These are phyloP conservation scores for Oncopodura yosiiana DNA, from an alignment of 1,140 invertebrate species.

Conservation along the genomic window DNA sequence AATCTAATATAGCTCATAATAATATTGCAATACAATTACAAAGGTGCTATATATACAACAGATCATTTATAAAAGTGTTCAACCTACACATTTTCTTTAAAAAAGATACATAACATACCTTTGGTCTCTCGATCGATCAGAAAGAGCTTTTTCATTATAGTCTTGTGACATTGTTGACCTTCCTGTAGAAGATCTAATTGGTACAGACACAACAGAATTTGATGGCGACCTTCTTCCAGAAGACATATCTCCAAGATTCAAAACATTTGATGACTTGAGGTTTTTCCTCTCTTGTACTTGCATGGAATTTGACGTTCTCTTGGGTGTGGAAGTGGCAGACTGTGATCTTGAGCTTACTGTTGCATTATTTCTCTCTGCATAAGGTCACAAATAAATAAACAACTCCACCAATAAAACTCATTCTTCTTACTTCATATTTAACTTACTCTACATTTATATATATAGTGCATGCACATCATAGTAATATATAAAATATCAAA, in stretches of 20 bases:
- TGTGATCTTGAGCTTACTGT: conserved; percentile 27
- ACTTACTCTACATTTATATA: too few relatives aligned
- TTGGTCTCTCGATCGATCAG: conserved; percentile 31
- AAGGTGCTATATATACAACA: neutral
- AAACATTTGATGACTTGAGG: conserved; percentile 22
- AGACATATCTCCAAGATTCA: conserved; percentile 25
- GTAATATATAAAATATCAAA: too few relatives aligned
- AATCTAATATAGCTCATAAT: too few relatives aligned
- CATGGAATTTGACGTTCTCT: conserved; percentile 25
- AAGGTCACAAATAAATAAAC: neutral
- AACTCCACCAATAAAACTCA: too few relatives aligned
- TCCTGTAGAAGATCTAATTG: too few relatives aligned
- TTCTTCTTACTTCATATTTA: too few relatives aligned
- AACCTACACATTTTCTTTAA: neutral
- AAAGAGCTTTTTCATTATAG: conserved; percentile 30
- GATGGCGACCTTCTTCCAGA: conserved; percentile 26
- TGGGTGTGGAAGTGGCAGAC: conserved; percentile 33
- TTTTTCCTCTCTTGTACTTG: conserved; percentile 28
- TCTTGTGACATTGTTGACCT: conserved; percentile 29
- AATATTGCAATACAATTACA: conserved; percentile 3
- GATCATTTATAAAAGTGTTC: neutral
- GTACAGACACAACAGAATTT: conserved; percentile 31
- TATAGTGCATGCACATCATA: too few relatives aligned
- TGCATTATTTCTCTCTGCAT: conserved; percentile 28
- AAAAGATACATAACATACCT: conserved; percentile 15